These are phyloP conservation scores for Himalopsyche phryganea DNA, from an alignment of 1,140 invertebrate genomes.

Conservation along the genomic window DNA sequence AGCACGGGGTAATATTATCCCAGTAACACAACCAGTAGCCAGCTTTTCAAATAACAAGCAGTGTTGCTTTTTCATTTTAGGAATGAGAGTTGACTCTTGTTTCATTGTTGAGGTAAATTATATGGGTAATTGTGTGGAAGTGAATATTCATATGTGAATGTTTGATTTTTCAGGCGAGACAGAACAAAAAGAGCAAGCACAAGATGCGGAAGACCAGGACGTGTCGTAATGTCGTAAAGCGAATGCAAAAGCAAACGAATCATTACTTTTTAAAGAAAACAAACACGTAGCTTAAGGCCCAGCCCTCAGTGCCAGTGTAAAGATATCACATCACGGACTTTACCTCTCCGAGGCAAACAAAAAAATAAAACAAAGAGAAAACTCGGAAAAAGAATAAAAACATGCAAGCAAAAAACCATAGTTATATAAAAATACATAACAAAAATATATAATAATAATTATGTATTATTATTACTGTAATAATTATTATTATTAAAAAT, in stretches of 20 bases:
- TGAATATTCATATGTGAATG: no score
- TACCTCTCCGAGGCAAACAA: constrained; percentile 32
- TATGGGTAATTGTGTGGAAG: no score
- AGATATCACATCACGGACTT: constrained; percentile 36
- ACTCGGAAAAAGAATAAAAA: constrained; percentile 16
- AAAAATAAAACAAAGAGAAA: constrained; percentile 15
- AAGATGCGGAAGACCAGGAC: constrained; percentile 90
- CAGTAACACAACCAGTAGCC: no score
- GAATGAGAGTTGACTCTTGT: no score
- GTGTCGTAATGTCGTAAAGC: constrained; percentile 70
- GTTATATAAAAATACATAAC: constrained; percentile 22
- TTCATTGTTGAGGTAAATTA: no score
- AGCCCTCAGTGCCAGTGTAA: constrained; percentile 36
- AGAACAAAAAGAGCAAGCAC: constrained; percentile 82
- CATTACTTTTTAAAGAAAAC: constrained; percentile 19
- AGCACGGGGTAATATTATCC: no score
- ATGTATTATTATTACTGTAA: constrained; percentile 19
- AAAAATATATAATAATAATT: constrained; percentile 28
- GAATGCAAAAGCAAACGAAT: constrained; percentile 1
- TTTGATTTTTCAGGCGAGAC: constrained; percentile 74
- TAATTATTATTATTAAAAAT: no score
- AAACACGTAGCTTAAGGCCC: constrained; percentile 34
- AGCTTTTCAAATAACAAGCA: no score
- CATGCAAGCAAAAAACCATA: constrained; percentile 30
- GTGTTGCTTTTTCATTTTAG: no score